Base-by-base conservation (phyloP, 2,888 invertebrate genomes). In the Nyleta sp. region DNA sequence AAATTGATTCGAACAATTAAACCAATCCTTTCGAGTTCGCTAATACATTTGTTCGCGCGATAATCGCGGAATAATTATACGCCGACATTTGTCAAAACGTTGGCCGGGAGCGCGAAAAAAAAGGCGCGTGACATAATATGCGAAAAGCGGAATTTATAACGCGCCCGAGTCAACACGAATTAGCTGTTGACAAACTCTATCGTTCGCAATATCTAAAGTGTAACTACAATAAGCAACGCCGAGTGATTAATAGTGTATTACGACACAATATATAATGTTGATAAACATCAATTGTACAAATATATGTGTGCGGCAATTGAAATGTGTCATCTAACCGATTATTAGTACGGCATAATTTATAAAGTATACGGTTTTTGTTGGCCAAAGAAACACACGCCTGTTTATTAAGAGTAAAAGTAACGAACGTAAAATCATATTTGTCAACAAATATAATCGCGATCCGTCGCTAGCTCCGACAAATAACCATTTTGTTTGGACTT, bases 401-500 rank as follows among this genome's bases (percentile, higher is more conserved):
- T 77, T 77, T 77, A 77, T 77, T 71, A 77, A 77, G 67, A 71
- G 60, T 77, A 77, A 77, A 71, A 77, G 77, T 71, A 77, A 77
- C 71, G 71, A 71, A 71, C 77, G 71, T 77, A 18, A 77, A 77
- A 71, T 71, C 71, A 71, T 77, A 72, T 77, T 77, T 77, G 71
- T 77, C 77, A 77, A 77, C 77, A 77, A 77, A 71, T 77, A 67
- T 60, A 71, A 76, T 67, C 71, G 52, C 50, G 57, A 75, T 68
- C 75, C 48, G 40, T 68, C 62, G 57, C 70, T 64, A 64, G 57
- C 72, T 55, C 44, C 53, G 57, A 64, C 35, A 72, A 72, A 70
- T 60, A 70, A 70, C 60, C 53, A 68, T 50, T 70, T 64, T 70
- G 48, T 57, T 75, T 57, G 46, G 64, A 64, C 48, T 64, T n/a